Percentiles rank a stretch among this genome's conserved stretches.
These are phyloP conservation scores for Hypotaenidia okinawae DNA, from an alignment of 2,797 vertebrate genomes.

Conservation along the genomic window DNA sequence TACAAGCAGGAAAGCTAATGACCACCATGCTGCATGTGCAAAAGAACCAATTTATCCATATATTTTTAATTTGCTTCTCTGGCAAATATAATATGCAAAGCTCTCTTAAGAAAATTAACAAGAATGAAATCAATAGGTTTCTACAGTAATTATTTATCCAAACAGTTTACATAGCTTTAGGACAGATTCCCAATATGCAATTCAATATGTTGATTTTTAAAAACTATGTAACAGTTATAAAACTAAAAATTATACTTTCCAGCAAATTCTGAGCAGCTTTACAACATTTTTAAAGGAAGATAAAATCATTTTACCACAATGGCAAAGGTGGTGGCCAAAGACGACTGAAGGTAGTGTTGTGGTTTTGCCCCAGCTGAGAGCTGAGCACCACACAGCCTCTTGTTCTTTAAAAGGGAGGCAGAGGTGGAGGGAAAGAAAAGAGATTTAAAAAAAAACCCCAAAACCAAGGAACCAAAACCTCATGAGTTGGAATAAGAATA, in stretches of 20 bases:
- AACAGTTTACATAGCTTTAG: neutral
- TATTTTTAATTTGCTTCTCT: neutral
- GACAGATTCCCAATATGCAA: neutral
- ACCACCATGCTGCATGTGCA: neutral
- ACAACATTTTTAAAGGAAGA: neutral
- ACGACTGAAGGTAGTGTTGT: neutral
- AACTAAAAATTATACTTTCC: neutral
- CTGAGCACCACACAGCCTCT: too few relatives aligned
- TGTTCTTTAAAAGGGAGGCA: too few relatives aligned
- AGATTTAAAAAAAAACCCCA: too few relatives aligned
- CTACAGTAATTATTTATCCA: neutral
- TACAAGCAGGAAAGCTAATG: neutral
- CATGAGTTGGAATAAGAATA: too few relatives aligned
- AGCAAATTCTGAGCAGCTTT: neutral
- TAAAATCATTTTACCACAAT: neutral
- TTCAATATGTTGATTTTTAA: neutral
- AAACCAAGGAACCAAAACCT: too few relatives aligned
- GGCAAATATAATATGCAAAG: neutral
- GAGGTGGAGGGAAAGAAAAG: too few relatives aligned
- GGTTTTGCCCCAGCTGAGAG: too few relatives aligned
- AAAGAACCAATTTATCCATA: neutral
- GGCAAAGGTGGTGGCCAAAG: neutral
- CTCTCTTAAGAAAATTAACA: neutral
- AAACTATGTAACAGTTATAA: neutral
- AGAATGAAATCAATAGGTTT: neutral